These are phyloP conservation scores for Melipona bicolor DNA, from an alignment of 2,888 invertebrate species.

Conservation along the genomic window DNA sequence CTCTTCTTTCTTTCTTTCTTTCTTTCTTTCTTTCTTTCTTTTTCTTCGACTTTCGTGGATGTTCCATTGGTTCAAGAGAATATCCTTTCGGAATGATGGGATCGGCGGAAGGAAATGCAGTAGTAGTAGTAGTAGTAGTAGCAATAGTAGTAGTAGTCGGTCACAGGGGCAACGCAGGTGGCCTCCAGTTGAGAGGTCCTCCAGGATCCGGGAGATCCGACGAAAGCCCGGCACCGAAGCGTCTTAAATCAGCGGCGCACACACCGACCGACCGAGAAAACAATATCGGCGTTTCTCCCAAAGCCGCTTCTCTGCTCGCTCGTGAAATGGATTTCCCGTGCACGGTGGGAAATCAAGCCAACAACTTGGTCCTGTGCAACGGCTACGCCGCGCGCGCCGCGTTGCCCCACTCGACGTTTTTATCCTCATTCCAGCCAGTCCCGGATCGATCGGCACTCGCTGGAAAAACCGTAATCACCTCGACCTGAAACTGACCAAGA, in stretches of 20 bases:
- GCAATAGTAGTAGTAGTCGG: neutral
- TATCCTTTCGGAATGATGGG: neutral
- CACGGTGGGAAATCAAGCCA: constrained; percentile 42
- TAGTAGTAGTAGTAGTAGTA: neutral
- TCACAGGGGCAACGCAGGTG: neutral
- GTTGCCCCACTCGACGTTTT: constrained; percentile 1
- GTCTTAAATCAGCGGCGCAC: constrained; percentile 41
- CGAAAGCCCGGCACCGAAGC: neutral
- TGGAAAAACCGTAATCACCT: constrained; percentile 41
- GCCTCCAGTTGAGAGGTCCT: neutral
- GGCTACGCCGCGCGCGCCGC: neutral
- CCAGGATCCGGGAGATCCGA: neutral
- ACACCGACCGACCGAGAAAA: constrained; percentile 29
- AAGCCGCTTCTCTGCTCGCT: constrained; percentile 18
- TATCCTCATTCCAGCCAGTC: neutral
- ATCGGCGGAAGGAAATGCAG: neutral
- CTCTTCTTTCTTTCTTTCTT: neutral
- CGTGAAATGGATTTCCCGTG: constrained; percentile 50
- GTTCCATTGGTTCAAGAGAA: neutral
- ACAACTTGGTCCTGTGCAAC: neutral
- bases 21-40: neutral
- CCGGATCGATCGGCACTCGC: constrained; percentile 16
- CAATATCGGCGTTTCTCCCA: constrained; percentile 50
- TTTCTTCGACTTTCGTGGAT: neutral
- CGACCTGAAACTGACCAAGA: constrained; percentile 20